Evolutionary conservation across 2,888 invertebrate genomes (phyloP).

Genomic region (Xanthia togata): DNA sequence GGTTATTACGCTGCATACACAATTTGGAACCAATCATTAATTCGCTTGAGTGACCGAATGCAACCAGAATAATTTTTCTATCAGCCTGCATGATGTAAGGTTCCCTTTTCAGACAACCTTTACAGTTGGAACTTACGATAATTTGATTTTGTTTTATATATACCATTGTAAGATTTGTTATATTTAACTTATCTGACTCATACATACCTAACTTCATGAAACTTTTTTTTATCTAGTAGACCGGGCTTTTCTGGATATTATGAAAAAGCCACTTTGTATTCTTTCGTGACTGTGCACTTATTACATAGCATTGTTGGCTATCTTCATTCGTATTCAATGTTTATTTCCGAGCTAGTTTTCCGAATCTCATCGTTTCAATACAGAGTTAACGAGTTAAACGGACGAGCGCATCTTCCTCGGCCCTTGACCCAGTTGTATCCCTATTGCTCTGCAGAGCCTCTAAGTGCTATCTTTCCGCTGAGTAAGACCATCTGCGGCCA

Average conservation of each 20-base stretch:
- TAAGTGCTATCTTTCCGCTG: slow-evolving; percentile 31
- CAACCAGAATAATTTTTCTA: background rate
- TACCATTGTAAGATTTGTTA: too few relatives aligned
- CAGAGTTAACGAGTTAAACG: slow-evolving; percentile 47
- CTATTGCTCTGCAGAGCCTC: slow-evolving; percentile 29
- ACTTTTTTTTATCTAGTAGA: background rate
- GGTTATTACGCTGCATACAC: background rate
- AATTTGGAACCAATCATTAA: background rate
- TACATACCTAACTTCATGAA: background rate
- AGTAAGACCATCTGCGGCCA: slow-evolving; percentile 37
- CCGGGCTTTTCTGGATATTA: background rate
- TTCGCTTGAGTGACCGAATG: background rate
- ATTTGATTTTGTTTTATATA: background rate
- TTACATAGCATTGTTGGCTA: background rate
- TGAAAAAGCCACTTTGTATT: background rate
- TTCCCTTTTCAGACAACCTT: background rate
- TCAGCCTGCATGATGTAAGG: background rate
- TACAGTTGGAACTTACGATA: background rate
- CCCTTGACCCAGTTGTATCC: slow-evolving; percentile 60
- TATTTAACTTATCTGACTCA: background rate
- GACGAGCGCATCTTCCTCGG: slow-evolving; percentile 36
- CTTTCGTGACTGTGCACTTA: background rate
- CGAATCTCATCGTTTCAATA: slow-evolving; percentile 35
- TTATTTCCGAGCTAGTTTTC: slow-evolving; percentile 27
- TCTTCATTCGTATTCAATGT: slow-evolving; percentile 25